Conservation (phyloP, 2,797 vertebrate species). For the Euphonia xanthogaster region DNA sequence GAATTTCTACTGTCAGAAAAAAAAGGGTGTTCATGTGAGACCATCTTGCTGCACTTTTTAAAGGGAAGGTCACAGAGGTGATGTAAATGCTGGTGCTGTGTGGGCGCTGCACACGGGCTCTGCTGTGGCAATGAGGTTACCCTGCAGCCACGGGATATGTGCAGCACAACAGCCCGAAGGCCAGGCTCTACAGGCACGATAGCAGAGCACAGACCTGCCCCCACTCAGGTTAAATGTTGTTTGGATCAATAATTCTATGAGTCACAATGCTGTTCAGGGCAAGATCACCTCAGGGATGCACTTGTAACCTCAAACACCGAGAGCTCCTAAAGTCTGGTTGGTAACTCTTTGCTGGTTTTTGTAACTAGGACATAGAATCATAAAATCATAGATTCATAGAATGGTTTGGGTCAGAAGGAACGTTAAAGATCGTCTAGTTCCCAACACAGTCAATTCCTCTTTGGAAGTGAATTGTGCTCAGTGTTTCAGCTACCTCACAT, state of each 20-base stretch:
- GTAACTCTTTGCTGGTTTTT: neutral
- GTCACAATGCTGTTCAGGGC: neutral
- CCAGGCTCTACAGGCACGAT: fast-evolving
- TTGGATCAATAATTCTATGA: neutral
- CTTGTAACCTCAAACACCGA: neutral
- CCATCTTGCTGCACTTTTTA: neutral
- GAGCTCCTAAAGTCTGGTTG: neutral
- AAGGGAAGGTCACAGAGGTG: neutral
- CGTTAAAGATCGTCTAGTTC: neutral
- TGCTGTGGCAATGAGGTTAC: neutral
- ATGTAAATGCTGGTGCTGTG: neutral
- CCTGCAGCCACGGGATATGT: fast-evolving
- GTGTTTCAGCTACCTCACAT: neutral
- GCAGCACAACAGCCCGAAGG: neutral
- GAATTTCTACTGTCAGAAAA: neutral
- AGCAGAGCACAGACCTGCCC: neutral
- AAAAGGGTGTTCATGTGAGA: neutral
- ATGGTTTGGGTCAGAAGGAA: neutral
- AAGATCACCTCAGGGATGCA: neutral
- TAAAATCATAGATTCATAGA: neutral
- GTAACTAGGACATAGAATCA: neutral
- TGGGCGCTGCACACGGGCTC: neutral
- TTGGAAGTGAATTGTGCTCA: neutral
- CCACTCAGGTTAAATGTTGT: neutral
- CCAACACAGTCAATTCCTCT: neutral